Percentiles rank a stretch among this genome's conserved stretches.
Evolutionary conservation across 1,140 invertebrate genomes (phyloP).

Genomic region (Pseudachorutes palmiensis): DNA sequence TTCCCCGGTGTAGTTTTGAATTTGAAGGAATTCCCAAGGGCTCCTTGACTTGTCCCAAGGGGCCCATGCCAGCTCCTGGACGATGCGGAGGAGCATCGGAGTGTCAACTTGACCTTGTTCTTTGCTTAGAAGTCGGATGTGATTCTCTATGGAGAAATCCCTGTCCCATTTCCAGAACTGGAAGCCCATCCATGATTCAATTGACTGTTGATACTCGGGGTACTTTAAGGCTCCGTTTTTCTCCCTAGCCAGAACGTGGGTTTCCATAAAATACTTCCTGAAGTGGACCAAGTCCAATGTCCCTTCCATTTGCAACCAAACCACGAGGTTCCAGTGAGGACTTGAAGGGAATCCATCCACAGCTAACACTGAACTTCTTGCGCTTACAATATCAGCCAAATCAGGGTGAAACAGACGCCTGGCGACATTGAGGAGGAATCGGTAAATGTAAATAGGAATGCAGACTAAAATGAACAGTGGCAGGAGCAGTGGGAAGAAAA

Average conservation of each 20-base stretch:
- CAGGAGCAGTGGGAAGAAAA: conserved; percentile 9
- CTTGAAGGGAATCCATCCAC: conserved; percentile 11
- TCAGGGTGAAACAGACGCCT: background rate
- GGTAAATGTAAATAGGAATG: conserved; percentile 14
- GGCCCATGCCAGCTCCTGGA: conserved; percentile 26
- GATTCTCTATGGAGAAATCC: conserved; percentile 26
- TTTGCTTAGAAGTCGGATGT: conserved; percentile 21
- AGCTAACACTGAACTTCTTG: conserved; percentile 15
- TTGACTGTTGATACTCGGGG: conserved; percentile 36
- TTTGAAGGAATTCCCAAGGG: conserved; percentile 33
- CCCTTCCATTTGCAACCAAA: conserved; percentile 31
- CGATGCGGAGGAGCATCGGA: conserved; percentile 18
- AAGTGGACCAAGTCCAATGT: conserved; percentile 25
- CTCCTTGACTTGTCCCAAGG: conserved; percentile 17
- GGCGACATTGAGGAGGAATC: background rate
- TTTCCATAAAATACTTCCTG: conserved; percentile 12
- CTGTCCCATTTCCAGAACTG: conserved; percentile 33
- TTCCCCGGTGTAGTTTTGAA: conserved; percentile 17
- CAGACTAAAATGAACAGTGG: background rate
- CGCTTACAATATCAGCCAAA: conserved; percentile 6
- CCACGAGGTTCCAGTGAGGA: conserved; percentile 22
- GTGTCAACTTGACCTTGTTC: background rate
- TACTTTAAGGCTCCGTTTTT: conserved; percentile 9
- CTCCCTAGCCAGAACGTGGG: conserved; percentile 14
- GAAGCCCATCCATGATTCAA: conserved; percentile 26